These are phyloP conservation scores for Amia ocellicauda DNA, from an alignment of 2,113 vertebrate species.

Conservation along the genomic window DNA sequence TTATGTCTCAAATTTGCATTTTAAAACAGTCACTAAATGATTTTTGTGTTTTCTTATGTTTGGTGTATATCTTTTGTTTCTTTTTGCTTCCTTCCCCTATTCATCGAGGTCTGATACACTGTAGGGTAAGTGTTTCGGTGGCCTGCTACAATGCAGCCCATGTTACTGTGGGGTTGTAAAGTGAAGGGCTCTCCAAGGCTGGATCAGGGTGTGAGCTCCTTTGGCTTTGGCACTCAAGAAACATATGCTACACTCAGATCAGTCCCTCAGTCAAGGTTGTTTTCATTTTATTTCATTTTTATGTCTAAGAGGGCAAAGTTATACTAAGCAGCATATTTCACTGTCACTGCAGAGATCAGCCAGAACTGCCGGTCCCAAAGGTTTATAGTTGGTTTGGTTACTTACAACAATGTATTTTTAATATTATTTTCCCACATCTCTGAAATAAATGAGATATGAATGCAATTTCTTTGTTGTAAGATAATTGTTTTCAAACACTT, in stretches of 20 bases:
- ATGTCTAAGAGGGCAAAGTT: too few species aligned
- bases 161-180: conserved; percentile 53
- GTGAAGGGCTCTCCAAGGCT: conserved; percentile 54
- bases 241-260: conserved; percentile 57
- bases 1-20: conserved; percentile 44
- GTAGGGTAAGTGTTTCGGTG: conserved; percentile 43
- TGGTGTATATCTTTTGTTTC: conserved; percentile 44
- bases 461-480: too few species aligned
- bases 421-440: too few species aligned
- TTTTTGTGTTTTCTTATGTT: conserved; percentile 35
- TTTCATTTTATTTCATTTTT: conserved; percentile 54
- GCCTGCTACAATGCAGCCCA: conserved; percentile 27
- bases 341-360: neutral
- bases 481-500: too few species aligned
- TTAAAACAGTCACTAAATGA: conserved; percentile 21
- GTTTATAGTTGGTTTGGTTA: too few species aligned
- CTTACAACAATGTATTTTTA: too few species aligned
- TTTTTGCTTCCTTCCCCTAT: conserved; percentile 23
- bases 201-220: conserved; percentile 32
- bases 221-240: conserved; percentile 51
- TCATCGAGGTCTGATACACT: conserved; percentile 23
- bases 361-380: too few species aligned
- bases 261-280: conserved; percentile 51
- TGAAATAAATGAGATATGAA: too few species aligned
- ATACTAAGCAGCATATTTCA: neutral